Evolutionary conservation across 1,140 invertebrate species (phyloP), one percentile per base, ranked within the genome.

Genomic region (Dendrolimus kikuchii): DNA sequence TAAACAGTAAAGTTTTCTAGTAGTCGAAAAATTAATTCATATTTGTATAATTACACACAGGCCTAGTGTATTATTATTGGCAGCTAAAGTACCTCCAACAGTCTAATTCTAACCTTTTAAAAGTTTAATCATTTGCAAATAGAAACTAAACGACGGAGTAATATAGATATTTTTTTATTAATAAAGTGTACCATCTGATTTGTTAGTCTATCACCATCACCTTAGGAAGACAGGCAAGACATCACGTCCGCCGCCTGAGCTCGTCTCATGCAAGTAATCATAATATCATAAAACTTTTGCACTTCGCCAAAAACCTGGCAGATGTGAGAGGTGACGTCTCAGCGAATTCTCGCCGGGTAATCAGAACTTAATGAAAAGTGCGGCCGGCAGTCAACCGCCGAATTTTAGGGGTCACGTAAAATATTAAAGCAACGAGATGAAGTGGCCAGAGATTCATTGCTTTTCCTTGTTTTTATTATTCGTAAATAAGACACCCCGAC

Each of bases 341-440:
- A 49, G 61, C 59, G 64, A 71, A 71, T 67, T 74, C 71, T 70
- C 71, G 53, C 60, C 59, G 74, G 74, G 79, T 85, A 85, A 85
- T 86, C 81, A 86, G 71, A 81, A 74, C 67, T 85, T 85, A 86
- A 86, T 86, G 83, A 83, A 83, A 82, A 83, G 77, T 80, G 74
- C 73, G 71, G 74, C 64, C 69, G 66, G 51, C 70, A 68, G 68
- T 68, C 74, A 67, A 66, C 59, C 68, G 65, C 79, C 69, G 81
- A 86, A 86, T 83, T 84, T 86, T 77, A 77, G 77, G 71, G 83
- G 83, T 86, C 81, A 86, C 83, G 83, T 86, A 86, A 85, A 86
- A 86, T 86, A 86, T 86, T 86, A 86, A 86, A 82, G 74, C 78
- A 76, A 71, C 74, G 71, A 75, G 68, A 83, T 84, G 81, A 82